A percentile compares a stretch with the other conserved stretches of the same genome.
Evolutionary conservation across 2,888 invertebrate species (phyloP).

Genomic region (Heliconius charithonia): DNA sequence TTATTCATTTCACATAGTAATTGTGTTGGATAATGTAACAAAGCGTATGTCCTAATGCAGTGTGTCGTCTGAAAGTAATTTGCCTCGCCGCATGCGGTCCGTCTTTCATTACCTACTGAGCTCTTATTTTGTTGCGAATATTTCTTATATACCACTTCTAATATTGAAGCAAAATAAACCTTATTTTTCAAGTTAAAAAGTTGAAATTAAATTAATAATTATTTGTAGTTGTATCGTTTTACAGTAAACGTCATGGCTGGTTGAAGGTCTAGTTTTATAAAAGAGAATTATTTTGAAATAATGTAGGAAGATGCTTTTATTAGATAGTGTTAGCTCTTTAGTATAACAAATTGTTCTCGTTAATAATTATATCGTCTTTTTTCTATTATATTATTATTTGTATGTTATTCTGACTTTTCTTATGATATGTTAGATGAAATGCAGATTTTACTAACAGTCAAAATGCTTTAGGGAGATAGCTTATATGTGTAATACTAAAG

Average conservation of each 20-base stretch:
- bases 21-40: slow-evolving; percentile 46
- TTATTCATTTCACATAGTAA: slow-evolving; percentile 45
- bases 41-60: slow-evolving; percentile 67
- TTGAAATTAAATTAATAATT: neutral
- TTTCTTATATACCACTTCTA: neutral
- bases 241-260: neutral
- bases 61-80: slow-evolving; percentile 81
- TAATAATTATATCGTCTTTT: slow-evolving; percentile 29
- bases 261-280: slow-evolving; percentile 46
- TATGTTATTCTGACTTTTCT: neutral
- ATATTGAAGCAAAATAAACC: slow-evolving; percentile 28
- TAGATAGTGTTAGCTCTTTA: slow-evolving; percentile 40
- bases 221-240: slow-evolving; percentile 14
- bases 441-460: too few relatives aligned
- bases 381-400: neutral
- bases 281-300: slow-evolving; percentile 46
- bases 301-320: slow-evolving; percentile 44
- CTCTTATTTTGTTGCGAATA: slow-evolving; percentile 48
- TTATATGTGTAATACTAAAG: too few relatives aligned
- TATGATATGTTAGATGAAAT: neutral
- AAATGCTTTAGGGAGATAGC: too few relatives aligned
- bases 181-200: neutral
- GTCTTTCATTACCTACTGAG: slow-evolving; percentile 68
- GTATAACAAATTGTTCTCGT: slow-evolving; percentile 40
- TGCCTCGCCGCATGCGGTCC: slow-evolving; percentile 75